Percentiles rank a stretch among this genome's conserved stretches.
phyloP scores from a whole-genome alignment of 1,140 invertebrate species.

The Apis laboriosa region DNA sequence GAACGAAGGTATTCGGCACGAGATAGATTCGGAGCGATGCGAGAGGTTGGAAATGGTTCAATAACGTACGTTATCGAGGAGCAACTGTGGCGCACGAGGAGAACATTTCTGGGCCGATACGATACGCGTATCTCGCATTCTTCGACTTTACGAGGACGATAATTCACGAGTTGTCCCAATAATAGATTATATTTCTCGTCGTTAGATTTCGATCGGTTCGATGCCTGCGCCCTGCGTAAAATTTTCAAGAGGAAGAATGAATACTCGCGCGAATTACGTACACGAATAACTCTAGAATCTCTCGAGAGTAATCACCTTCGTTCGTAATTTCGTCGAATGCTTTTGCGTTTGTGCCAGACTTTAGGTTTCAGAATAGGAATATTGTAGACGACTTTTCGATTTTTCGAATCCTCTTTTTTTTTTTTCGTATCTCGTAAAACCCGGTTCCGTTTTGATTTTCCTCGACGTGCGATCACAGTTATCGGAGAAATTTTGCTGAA shows the following conservation, averaged over 20 bases:
- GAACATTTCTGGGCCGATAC: constrained; percentile 14
- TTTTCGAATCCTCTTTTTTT: too few species aligned
- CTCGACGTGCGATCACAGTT: not conserved
- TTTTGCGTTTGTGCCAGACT: not conserved
- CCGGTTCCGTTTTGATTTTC: not conserved
- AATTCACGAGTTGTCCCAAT: constrained; percentile 35
- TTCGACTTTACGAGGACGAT: constrained; percentile 40
- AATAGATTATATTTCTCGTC: constrained; percentile 10
- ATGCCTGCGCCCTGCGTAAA: too few species aligned
- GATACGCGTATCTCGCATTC: constrained; percentile 28
- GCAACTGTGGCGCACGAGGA: constrained; percentile 11
- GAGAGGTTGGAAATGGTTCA: constrained; percentile 3
- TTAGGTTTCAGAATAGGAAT: too few species aligned
- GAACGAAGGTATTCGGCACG: constrained; percentile 2
- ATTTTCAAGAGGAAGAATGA: not conserved
- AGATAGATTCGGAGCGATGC: not conserved
- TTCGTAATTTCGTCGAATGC: not conserved
- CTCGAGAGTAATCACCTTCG: not conserved
- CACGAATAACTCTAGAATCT: not conserved
- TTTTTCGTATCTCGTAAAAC: not conserved
- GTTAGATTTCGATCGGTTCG: constrained; percentile 17
- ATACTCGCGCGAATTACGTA: not conserved
- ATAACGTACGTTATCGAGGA: constrained; percentile 45
- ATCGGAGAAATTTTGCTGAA: not conserved
- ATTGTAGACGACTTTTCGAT: too few species aligned